Conservation (phyloP, 2,113 vertebrate species). For the Gnathonemus echidnorhynchus region DNA sequence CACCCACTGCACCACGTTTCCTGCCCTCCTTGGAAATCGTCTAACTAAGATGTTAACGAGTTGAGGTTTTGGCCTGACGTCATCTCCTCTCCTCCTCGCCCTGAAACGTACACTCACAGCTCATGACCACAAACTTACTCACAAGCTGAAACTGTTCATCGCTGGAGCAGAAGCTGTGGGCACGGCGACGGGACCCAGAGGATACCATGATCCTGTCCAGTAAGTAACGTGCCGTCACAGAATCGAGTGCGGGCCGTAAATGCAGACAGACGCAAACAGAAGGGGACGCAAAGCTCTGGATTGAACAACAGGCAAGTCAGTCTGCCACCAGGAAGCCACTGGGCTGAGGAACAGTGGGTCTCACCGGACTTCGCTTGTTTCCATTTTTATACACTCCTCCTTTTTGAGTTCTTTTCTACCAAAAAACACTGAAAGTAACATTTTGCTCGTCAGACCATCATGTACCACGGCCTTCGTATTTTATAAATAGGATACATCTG, state of each 20-base stretch:
- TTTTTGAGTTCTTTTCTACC: not conserved
- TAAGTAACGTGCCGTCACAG: conserved; percentile 3
- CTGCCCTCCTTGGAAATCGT: not conserved
- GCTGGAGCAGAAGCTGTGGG: not conserved
- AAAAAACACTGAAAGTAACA: not conserved
- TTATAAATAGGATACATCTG: not conserved
- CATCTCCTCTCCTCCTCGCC: conserved; percentile 6
- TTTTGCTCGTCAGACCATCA: not conserved
- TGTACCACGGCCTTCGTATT: not conserved
- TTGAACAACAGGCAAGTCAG: not conserved
- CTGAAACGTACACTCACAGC: not conserved
- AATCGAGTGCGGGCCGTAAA: not conserved
- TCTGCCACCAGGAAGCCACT: not conserved
- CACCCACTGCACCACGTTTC: not conserved
- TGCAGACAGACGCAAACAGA: not conserved
- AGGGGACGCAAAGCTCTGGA: not conserved
- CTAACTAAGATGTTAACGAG: not conserved
- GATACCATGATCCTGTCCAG: conserved; percentile 20
- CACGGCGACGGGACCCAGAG: not conserved
- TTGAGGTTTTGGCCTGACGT: conserved; percentile 9
- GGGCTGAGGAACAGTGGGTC: too few species aligned
- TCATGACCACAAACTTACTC: conserved; percentile 15
- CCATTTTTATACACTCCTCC: not conserved
- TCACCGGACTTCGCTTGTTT: not conserved
- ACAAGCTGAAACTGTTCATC: not conserved